These are phyloP conservation scores for Quiscalus mexicanus DNA, from an alignment of 2,113 vertebrate species.

Conservation along the genomic window DNA sequence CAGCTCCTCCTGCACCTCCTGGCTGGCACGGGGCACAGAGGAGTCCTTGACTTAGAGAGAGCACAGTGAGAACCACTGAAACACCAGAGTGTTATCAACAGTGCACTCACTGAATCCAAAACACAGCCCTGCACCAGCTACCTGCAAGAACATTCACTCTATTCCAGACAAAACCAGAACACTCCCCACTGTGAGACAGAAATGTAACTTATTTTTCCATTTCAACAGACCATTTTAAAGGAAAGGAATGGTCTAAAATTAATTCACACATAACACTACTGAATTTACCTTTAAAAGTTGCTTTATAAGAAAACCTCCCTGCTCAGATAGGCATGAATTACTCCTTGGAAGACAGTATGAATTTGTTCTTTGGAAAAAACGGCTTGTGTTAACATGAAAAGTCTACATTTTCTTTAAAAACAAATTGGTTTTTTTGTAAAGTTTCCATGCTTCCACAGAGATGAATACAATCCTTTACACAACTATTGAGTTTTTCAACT, in stretches of 20 bases:
- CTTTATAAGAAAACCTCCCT: neutral
- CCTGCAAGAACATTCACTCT: neutral
- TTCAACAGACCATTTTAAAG: neutral
- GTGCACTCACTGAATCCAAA: neutral
- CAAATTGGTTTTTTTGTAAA: neutral
- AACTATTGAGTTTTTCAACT: neutral
- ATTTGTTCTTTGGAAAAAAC: neutral
- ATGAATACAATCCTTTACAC: neutral
- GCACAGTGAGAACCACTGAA: neutral
- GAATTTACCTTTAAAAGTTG: neutral
- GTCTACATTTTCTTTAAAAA: neutral
- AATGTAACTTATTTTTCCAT: neutral
- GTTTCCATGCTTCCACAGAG: neutral
- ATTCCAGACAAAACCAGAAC: neutral
- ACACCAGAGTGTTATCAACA: neutral
- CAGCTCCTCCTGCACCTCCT: neutral
- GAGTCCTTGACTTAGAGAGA: neutral
- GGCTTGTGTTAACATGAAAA: neutral
- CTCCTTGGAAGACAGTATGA: neutral
- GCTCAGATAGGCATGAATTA: neutral
- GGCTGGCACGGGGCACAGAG: rapidly evolving
- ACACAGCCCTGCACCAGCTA: neutral
- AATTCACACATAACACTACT: neutral
- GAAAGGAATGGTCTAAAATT: neutral
- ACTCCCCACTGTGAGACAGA: neutral